Base-by-base conservation (phyloP, 2,797 vertebrate genomes). In the Hoplostethus mediterraneus region DNA sequence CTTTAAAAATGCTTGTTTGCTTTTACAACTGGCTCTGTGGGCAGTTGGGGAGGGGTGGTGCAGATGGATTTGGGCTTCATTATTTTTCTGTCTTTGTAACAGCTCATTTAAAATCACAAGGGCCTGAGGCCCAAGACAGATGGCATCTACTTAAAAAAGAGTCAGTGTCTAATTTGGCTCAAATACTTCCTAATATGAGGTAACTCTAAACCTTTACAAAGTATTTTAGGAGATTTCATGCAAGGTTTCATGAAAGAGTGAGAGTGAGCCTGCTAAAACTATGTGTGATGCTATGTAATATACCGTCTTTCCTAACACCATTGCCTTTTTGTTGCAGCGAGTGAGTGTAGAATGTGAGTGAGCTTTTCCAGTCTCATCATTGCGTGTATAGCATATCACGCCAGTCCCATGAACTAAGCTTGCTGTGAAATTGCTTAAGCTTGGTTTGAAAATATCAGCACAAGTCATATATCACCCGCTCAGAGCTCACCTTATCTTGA, bases 371-470 rank as follows among this genome's bases (percentile, higher is more conserved):
- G 77, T 64, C 69, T 80, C 83, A 75, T 84, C 79, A 47, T 83
- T 79, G 79, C 66, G 60, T 85, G 84, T 75, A 64, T 74, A 78
- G 60, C 62, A 73, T 84, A 77, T 75, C 85, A 64, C 59, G 62
- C 60, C 60, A 65, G 73, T 75, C 77, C 73, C 71, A 76, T 65
- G 68, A 77, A 75, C 77, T 89, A 89, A 93, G 85, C 90, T 78
- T 64, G 84, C 90, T 93, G 86, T 89, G 92, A 94, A 94, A 93
- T 94, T 92, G 87, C 88, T 89, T 88, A 89, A 94, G 89, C 88
- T 90, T 63, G 72, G 88, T 91, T 89, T 88, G 82, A 91, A 90
- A 89, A 75, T 83, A 86, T 90, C 85, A 82, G 77, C 68, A 57
- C 82, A 92, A 92, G 93, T 91, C 90, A 85, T 93, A 93, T 91